These are phyloP conservation scores for Malurus melanocephalus DNA, from an alignment of 2,113 vertebrate genomes.

Conservation along the genomic window DNA sequence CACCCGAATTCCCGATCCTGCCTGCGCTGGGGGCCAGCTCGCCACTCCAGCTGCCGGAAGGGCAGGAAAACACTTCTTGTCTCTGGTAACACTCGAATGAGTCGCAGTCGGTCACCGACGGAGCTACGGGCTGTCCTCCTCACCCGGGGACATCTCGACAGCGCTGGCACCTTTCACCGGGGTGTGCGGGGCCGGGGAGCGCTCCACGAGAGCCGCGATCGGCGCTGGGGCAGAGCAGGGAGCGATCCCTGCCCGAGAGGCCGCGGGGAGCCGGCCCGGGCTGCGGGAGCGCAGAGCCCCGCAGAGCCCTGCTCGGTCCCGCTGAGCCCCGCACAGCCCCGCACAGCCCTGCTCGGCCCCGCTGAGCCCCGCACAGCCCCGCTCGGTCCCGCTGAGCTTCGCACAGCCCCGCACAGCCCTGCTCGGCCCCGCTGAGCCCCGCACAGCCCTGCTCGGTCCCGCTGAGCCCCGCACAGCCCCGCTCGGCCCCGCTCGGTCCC, in stretches of 20 bases:
- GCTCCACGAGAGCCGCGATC: rapidly evolving
- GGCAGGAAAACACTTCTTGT: not conserved
- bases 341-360: no score
- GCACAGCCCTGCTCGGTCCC: no score
- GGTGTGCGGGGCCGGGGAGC: not conserved
- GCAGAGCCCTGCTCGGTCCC: no score
- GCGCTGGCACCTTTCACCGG: not conserved
- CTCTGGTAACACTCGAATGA: rapidly evolving
- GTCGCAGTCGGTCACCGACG: rapidly evolving
- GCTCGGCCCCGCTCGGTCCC: not conserved
- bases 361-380: no score
- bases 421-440: not conserved
- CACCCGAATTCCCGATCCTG: rapidly evolving
- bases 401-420: no score
- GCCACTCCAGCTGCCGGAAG: rapidly evolving
- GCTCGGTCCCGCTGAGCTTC: no score
- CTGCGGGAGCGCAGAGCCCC: not conserved
- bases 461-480: no score
- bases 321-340: no score
- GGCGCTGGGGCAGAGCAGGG: not conserved
- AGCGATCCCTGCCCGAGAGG: not conserved
- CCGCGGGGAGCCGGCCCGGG: not conserved
- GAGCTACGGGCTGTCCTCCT: not conserved
- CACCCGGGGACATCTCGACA: rapidly evolving
- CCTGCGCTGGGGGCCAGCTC: not conserved